Conservation (phyloP, 1,140 invertebrate species). For the Stegodyphus mimosarum region DNA sequence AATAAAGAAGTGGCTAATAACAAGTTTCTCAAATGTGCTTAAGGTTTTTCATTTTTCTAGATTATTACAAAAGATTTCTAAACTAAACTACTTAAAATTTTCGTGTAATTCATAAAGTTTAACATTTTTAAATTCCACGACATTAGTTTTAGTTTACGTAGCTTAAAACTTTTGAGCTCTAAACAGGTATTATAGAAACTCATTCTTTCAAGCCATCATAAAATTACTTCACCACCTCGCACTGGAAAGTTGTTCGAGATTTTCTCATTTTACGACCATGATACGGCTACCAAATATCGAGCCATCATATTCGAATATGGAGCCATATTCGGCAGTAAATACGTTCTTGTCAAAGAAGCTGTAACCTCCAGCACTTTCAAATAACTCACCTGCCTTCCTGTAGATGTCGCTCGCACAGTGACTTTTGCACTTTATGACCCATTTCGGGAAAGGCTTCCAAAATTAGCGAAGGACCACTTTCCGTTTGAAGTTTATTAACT, state of each 20-base stretch:
- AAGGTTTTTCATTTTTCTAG: too few relatives aligned
- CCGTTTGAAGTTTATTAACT: constrained; percentile 47
- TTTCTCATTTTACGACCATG: constrained; percentile 31
- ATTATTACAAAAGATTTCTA: too few relatives aligned
- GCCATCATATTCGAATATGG: constrained; percentile 36
- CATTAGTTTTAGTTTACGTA: too few relatives aligned
- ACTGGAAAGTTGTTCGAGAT: constrained; percentile 2
- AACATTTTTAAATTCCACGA: too few relatives aligned
- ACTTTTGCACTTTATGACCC: constrained; percentile 26
- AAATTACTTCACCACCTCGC: background rate
- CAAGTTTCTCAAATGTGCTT: too few relatives aligned
- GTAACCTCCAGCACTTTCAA: background rate
- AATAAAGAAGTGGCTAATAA: too few relatives aligned
- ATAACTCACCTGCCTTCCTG: constrained; percentile 36
- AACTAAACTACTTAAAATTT: too few relatives aligned
- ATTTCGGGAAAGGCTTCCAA: constrained; percentile 33
- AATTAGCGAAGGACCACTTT: constrained; percentile 38
- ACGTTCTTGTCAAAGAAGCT: background rate
- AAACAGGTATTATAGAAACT: background rate
- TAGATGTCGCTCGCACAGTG: constrained; percentile 34
- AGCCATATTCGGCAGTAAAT: constrained; percentile 29
- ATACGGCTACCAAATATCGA: constrained; percentile 14
- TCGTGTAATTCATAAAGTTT: too few relatives aligned
- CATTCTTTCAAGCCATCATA: constrained; percentile 14
- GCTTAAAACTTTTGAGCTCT: too few relatives aligned